Evolutionary conservation across 2,888 invertebrate species (phyloP).

Genomic region (Cryptocephalus moraei): DNA sequence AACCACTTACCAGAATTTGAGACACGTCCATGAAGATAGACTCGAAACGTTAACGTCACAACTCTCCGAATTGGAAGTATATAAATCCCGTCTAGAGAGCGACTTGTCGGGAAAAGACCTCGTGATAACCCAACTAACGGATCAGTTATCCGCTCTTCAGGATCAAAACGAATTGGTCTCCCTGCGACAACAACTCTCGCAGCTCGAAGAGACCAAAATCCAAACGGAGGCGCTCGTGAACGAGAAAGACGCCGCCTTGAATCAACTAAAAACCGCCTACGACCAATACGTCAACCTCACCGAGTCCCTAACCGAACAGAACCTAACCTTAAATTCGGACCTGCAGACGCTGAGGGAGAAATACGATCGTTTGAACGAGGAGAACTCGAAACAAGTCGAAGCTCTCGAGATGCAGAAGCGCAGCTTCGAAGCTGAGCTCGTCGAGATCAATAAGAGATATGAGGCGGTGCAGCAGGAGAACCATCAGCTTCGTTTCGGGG

Average conservation of each 20-base stretch:
- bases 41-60: neutral
- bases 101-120: no score
- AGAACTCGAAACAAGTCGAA: neutral
- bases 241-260: slow-evolving; percentile 5
- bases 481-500: neutral
- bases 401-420: neutral
- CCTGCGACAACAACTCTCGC: neutral
- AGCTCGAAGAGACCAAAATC: slow-evolving; percentile 3
- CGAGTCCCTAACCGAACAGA: neutral
- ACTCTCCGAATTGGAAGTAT: no score
- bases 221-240: slow-evolving; percentile 5
- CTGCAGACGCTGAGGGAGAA: neutral
- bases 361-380: neutral
- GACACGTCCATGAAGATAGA: neutral
- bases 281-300: neutral
- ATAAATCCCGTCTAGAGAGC: no score
- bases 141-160: no score
- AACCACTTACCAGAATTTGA: neutral
- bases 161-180: no score
- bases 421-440: no score
- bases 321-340: neutral
- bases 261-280: neutral
- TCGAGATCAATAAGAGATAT: no score
- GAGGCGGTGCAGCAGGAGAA: neutral
- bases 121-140: no score